Conservation (phyloP, 2,888 invertebrate species). For the Mechanitis messenoides region DNA sequence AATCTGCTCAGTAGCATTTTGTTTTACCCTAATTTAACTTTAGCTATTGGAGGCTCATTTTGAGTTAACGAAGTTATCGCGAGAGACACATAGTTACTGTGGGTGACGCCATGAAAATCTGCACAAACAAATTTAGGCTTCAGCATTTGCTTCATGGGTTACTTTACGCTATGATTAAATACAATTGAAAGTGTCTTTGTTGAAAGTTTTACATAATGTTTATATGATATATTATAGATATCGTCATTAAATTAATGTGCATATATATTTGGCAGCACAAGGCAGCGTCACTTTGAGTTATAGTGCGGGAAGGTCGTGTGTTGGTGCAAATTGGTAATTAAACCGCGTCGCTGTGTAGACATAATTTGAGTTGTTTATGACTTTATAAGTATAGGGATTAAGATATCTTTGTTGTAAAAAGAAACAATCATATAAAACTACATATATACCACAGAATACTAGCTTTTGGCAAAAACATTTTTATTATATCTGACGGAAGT, state of each 20-base stretch:
- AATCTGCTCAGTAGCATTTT: constrained; percentile 51
- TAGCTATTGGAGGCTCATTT: constrained; percentile 64
- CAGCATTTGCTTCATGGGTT: not conserved
- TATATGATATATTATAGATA: constrained; percentile 5
- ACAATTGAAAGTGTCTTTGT: too few species aligned
- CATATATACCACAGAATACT: too few species aligned
- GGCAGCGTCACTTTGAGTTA: constrained; percentile 13
- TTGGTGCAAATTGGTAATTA: constrained; percentile 7
- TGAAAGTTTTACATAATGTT: not conserved
- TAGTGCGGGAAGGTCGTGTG: constrained; percentile 7
- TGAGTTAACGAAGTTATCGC: constrained; percentile 60
- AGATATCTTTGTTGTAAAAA: too few species aligned
- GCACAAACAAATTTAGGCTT: not conserved
- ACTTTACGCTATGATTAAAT: too few species aligned
- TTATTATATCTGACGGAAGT: too few species aligned
- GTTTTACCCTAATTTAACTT: constrained; percentile 70
- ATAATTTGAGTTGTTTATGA: too few species aligned
- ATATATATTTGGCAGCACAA: constrained; percentile 38
- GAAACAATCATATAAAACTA: too few species aligned
- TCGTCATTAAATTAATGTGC: constrained; percentile 30
- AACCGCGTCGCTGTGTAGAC: not conserved
- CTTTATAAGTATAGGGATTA: too few species aligned
- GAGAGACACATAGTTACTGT: constrained; percentile 44
- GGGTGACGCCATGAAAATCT: constrained; percentile 32
- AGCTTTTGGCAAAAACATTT: too few species aligned